These are phyloP conservation scores for Germaria angustata DNA, from an alignment of 2,888 invertebrate species.

Conservation along the genomic window DNA sequence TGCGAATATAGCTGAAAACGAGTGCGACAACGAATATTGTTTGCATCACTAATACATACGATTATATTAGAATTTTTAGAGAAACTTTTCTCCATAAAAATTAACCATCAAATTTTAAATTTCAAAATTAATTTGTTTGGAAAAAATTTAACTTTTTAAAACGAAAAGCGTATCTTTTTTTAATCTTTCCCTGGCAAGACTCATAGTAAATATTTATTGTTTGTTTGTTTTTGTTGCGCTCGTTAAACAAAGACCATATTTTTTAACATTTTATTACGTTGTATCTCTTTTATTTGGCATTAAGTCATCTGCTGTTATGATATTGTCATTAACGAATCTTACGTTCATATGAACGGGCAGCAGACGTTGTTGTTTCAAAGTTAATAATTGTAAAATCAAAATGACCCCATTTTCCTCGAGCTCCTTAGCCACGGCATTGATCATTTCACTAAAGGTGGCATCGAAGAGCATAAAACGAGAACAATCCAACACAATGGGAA, in stretches of 20 bases:
- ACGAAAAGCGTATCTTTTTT: no score
- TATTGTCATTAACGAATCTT: slow-evolving; percentile 70
- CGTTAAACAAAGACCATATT: neutral
- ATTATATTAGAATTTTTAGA: no score
- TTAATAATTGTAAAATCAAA: slow-evolving; percentile 77
- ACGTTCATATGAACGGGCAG: slow-evolving; percentile 71
- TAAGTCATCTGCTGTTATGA: slow-evolving; percentile 49
- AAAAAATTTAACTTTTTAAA: no score
- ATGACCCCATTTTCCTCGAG: slow-evolving; percentile 82
- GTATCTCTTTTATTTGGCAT: slow-evolving; percentile 31
- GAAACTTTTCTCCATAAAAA: no score
- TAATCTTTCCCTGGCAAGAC: no score
- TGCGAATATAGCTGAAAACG: no score
- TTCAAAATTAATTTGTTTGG: no score
- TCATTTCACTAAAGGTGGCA: slow-evolving; percentile 84
- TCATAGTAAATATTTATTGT: neutral
- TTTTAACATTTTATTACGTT: neutral
- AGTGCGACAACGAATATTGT: no score
- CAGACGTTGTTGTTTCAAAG: slow-evolving; percentile 69
- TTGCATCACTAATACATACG: no score
- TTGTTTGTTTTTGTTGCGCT: no score
- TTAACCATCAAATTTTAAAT: no score
- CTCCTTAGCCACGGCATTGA: slow-evolving; percentile 82
- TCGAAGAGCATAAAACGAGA: slow-evolving; percentile 84
- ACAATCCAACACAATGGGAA: slow-evolving; percentile 85